These are phyloP conservation scores for Xenops minutus DNA, from an alignment of 2,797 vertebrate species.

Conservation along the genomic window DNA sequence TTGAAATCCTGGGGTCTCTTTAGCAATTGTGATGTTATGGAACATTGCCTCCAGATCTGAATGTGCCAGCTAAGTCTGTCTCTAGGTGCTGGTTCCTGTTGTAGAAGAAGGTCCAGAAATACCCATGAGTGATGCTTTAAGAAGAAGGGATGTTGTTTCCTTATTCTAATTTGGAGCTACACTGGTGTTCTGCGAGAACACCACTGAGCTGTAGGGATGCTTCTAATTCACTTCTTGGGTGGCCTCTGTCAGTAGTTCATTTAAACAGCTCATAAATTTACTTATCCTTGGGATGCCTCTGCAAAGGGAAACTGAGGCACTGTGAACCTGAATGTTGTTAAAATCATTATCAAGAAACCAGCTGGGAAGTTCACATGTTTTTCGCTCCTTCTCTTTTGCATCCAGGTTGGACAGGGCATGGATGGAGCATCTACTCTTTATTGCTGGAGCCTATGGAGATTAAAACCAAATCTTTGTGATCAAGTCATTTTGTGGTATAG, in stretches of 20 bases:
- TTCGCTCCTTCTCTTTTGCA: neutral
- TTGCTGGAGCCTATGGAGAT: neutral
- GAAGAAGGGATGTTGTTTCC: neutral
- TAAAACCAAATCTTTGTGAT: neutral
- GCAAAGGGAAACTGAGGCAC: neutral
- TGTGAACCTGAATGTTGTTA: neutral
- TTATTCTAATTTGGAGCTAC: neutral
- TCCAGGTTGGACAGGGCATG: neutral
- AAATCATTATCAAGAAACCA: neutral
- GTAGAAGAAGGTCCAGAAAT: neutral
- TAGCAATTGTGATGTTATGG: neutral
- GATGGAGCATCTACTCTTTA: neutral
- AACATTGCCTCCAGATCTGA: neutral
- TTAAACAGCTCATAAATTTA: neutral
- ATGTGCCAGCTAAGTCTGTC: neutral
- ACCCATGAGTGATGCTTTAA: neutral
- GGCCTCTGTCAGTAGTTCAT: neutral
- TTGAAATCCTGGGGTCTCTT: neutral
- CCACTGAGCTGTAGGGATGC: neutral
- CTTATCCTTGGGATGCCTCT: neutral
- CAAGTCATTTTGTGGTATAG: neutral
- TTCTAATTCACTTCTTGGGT: neutral
- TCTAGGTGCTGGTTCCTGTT: neutral
- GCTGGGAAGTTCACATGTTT: neutral
- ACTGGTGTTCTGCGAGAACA: neutral